phyloP scores from a whole-genome alignment of 2,113 vertebrate genomes.

The Aspiorhynchus laticeps region DNA sequence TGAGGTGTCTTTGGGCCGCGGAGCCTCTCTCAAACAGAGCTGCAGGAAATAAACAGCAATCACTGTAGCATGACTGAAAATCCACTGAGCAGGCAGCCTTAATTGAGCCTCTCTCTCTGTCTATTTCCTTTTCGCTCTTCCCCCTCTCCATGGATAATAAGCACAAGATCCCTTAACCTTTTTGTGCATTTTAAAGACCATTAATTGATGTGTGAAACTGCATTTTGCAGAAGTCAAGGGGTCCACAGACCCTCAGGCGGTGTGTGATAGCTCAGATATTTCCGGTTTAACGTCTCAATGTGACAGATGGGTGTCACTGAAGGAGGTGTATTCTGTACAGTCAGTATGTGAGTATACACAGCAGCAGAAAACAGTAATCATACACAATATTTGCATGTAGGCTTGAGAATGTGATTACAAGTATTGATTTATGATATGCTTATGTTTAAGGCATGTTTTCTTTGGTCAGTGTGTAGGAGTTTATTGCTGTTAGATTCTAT shows the following conservation, averaged over 20 bases:
- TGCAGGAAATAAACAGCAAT: slow-evolving; percentile 68
- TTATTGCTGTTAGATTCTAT: background rate
- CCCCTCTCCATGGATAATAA: slow-evolving; percentile 53
- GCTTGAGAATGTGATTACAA: background rate
- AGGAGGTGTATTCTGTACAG: background rate
- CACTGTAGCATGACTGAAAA: slow-evolving; percentile 60
- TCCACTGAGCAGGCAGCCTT: slow-evolving; percentile 57
- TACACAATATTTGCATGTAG: background rate
- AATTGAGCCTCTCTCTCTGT: slow-evolving; percentile 55
- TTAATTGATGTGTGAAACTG: slow-evolving; percentile 44
- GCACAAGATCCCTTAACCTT: slow-evolving; percentile 49
- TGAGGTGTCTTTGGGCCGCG: slow-evolving; percentile 49
- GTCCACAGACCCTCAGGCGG: slow-evolving; percentile 6
- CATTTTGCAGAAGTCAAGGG: slow-evolving; percentile 13
- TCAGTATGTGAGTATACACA: background rate
- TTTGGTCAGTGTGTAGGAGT: background rate
- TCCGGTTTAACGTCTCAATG: background rate
- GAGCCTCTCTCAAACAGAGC: slow-evolving; percentile 52
- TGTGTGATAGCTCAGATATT: slow-evolving; percentile 4
- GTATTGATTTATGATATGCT: background rate
- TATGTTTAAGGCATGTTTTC: background rate
- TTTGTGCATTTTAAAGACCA: slow-evolving; percentile 38
- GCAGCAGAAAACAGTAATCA: background rate
- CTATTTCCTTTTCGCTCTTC: slow-evolving; percentile 44
- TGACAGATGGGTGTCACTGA: slow-evolving; percentile 15